A percentile compares a stretch with the other conserved stretches of the same genome.
Evolutionary conservation across 2,797 vertebrate species (phyloP).

Genomic region (Sus cebifrons): DNA sequence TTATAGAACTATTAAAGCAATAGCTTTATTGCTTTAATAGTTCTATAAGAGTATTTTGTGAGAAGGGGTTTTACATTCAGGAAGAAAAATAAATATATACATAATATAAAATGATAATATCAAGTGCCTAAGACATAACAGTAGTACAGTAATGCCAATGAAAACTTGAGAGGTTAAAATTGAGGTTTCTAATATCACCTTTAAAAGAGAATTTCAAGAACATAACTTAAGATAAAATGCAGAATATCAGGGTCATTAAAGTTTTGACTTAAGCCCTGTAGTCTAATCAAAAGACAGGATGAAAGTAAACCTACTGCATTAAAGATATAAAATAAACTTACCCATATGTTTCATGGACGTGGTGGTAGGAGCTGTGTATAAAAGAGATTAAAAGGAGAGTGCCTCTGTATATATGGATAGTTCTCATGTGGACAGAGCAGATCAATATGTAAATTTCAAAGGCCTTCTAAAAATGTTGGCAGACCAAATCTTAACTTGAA

Average conservation of each 20-base stretch:
- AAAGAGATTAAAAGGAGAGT: background rate
- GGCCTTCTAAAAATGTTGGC: slow-evolving; percentile 19
- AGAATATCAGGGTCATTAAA: background rate
- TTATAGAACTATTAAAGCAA: background rate
- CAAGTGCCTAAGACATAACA: background rate
- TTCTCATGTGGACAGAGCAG: background rate
- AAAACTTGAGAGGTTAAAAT: background rate
- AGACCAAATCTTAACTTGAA: background rate
- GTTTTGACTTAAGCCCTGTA: background rate
- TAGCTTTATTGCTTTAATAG: too few relatives aligned
- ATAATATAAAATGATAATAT: background rate
- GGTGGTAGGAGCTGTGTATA: background rate
- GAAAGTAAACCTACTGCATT: background rate
- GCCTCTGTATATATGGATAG: background rate
- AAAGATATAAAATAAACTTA: slow-evolving; percentile 11
- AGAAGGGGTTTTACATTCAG: background rate
- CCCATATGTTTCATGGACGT: background rate
- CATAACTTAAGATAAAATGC: background rate
- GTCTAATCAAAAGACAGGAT: background rate
- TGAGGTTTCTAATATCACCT: background rate
- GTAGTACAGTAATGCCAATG: background rate
- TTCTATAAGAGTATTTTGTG: background rate
- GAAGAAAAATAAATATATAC: background rate
- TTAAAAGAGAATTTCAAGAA: slow-evolving; percentile 23
- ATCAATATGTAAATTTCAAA: slow-evolving; percentile 47